Percentiles rank a stretch among this genome's conserved stretches.
These are phyloP conservation scores for Hofmannophila pseudospretella DNA, from an alignment of 2,888 invertebrate species.

Conservation along the genomic window DNA sequence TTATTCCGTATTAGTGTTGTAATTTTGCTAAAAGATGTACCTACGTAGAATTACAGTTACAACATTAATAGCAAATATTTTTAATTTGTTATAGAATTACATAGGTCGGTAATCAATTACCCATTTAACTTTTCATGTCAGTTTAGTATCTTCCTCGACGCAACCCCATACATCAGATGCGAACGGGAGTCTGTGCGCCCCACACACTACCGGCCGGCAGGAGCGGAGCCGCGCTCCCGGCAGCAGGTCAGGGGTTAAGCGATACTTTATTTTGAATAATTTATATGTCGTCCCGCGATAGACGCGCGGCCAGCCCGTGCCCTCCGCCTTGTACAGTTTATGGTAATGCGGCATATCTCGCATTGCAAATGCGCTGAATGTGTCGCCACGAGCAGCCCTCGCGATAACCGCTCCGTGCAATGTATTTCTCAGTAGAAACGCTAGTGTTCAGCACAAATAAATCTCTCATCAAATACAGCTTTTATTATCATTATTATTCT, in stretches of 20 bases:
- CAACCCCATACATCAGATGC: too few species aligned
- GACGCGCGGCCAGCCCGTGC: conserved; percentile 67
- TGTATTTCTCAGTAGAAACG: conserved; percentile 7
- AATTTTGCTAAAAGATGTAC: too few species aligned
- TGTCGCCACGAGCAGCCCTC: conserved; percentile 63
- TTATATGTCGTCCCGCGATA: conserved; percentile 75
- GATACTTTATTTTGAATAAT: conserved; percentile 79
- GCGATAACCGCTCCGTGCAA: conserved; percentile 23
- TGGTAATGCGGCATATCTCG: conserved; percentile 75
- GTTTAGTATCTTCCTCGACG: too few species aligned
- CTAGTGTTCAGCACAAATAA: background rate
- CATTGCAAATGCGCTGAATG: conserved; percentile 76
- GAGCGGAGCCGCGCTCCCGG: conserved; percentile 24
- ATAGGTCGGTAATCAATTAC: too few species aligned
- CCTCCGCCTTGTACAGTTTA: conserved; percentile 74
- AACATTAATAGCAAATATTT: too few species aligned
- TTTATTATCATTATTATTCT: too few species aligned
- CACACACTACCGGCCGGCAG: conserved; percentile 1
- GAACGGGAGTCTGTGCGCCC: too few species aligned
- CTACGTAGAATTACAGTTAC: too few species aligned
- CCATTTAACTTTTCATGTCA: too few species aligned
- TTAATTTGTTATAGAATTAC: too few species aligned
- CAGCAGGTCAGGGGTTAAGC: conserved; percentile 68
- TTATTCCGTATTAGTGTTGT: too few species aligned
- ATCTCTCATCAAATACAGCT: background rate